Evolutionary conservation across 2,888 invertebrate species (phyloP).

Genomic region (Caprella mutica): DNA sequence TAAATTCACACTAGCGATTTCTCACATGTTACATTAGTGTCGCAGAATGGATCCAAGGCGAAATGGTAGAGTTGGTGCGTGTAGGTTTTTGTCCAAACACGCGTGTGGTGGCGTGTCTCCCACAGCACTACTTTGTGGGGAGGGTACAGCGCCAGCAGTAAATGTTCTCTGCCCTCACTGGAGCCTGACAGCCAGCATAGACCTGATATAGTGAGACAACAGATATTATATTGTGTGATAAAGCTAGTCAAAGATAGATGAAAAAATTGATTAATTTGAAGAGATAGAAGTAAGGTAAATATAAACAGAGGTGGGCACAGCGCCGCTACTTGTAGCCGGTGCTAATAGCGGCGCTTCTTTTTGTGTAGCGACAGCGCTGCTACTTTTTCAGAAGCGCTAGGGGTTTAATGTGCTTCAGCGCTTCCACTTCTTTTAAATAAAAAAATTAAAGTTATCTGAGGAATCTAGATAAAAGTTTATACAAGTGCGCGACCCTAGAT

Average conservation of each 20-base stretch:
- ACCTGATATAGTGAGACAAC: conserved; percentile 40
- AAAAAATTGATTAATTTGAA: background rate
- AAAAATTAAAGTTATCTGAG: too few relatives aligned
- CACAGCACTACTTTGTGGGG: conserved; percentile 47
- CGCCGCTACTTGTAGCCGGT: too few relatives aligned
- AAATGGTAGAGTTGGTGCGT: conserved; percentile 46
- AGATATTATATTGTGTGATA: background rate
- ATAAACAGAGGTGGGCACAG: too few relatives aligned
- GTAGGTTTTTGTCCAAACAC: conserved; percentile 49
- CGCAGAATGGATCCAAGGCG: conserved; percentile 47
- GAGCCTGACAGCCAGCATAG: conserved; percentile 47
- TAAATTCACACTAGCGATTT: conserved; percentile 20
- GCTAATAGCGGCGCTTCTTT: too few relatives aligned
- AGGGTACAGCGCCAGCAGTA: conserved; percentile 48
- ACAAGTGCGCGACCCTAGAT: too few relatives aligned
- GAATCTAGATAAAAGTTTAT: too few relatives aligned
- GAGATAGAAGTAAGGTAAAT: too few relatives aligned
- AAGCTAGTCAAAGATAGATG: background rate
- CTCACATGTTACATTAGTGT: conserved; percentile 46
- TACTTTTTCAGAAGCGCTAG: too few relatives aligned
- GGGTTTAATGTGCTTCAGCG: too few relatives aligned
- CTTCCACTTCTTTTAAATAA: too few relatives aligned
- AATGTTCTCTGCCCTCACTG: conserved; percentile 45
- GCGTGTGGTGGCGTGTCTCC: conserved; percentile 48
- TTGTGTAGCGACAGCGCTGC: too few relatives aligned